Percentiles rank a stretch among this genome's conserved stretches.
These are phyloP conservation scores for Oedothorax gibbosus DNA, from an alignment of 1,140 invertebrate species.

Conservation along the genomic window DNA sequence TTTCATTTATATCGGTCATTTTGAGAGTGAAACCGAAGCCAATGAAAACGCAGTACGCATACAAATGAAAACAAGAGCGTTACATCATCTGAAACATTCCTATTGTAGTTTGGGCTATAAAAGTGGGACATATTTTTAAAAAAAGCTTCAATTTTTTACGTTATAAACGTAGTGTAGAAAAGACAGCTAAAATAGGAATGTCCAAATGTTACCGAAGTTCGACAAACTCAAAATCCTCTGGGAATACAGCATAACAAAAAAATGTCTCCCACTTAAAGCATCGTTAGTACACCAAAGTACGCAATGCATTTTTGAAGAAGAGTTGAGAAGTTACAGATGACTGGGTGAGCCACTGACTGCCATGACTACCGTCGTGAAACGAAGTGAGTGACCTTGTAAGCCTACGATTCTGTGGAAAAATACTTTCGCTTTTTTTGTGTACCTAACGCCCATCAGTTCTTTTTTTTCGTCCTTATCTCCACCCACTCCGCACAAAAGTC, in stretches of 20 bases:
- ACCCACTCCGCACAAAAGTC: conserved; percentile 25
- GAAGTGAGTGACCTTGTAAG: conserved; percentile 58
- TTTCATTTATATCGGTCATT: too few relatives aligned
- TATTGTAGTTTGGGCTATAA: not conserved
- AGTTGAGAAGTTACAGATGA: conserved; percentile 46
- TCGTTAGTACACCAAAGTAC: conserved; percentile 37
- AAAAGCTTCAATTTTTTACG: too few relatives aligned
- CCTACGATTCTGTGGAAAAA: conserved; percentile 38
- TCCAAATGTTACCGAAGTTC: not conserved
- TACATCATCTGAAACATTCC: too few relatives aligned
- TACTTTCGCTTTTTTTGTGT: conserved; percentile 14
- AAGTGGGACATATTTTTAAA: not conserved
- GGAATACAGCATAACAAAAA: too few relatives aligned
- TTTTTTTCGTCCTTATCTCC: conserved; percentile 5
- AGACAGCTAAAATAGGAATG: too few relatives aligned
- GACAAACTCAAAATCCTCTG: not conserved
- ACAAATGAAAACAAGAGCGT: too few relatives aligned
- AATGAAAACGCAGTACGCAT: too few relatives aligned
- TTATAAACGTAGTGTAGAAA: too few relatives aligned
- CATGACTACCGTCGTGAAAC: conserved; percentile 52
- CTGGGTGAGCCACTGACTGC: conserved; percentile 59
- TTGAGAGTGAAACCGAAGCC: too few relatives aligned
- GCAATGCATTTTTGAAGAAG: conserved; percentile 31
- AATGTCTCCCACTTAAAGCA: conserved; percentile 9
- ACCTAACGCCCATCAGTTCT: not conserved